A percentile compares a stretch with the other conserved stretches of the same genome.
phyloP scores from a whole-genome alignment of 2,888 invertebrate species.

The Blera fallax region DNA sequence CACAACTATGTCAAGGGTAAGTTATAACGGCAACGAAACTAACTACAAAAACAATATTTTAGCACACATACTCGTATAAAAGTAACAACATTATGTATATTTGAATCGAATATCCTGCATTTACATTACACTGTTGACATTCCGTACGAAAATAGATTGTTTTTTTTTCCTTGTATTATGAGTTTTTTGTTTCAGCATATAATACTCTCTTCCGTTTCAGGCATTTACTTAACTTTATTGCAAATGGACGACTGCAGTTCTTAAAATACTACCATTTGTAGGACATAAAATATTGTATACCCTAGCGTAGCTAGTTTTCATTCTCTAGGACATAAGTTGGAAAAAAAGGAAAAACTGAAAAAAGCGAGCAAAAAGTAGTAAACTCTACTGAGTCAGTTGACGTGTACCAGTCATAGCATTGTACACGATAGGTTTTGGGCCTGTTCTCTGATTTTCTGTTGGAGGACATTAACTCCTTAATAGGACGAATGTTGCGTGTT shows the following conservation, averaged over 20 bases:
- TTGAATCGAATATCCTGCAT: neutral
- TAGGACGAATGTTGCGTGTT: constrained; percentile 74
- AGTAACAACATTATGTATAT: neutral
- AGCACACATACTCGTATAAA: neutral
- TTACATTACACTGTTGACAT: constrained; percentile 32
- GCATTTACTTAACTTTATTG: neutral
- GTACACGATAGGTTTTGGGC: constrained; percentile 43
- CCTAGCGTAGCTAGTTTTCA: constrained; percentile 4
- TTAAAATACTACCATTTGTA: constrained; percentile 25
- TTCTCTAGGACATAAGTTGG: constrained; percentile 39
- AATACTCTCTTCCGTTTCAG: neutral
- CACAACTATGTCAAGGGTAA: constrained; percentile 90
- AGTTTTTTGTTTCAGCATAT: neutral
- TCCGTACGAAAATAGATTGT: constrained; percentile 31
- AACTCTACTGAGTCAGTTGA: constrained; percentile 46
- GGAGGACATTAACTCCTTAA: constrained; percentile 62
- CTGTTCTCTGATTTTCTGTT: constrained; percentile 14
- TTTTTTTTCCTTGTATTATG: constrained; percentile 18
- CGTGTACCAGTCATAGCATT: constrained; percentile 65
- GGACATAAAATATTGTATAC: neutral
- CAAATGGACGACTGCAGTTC: constrained; percentile 41
- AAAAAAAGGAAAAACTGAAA: neutral
- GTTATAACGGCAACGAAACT: constrained; percentile 43
- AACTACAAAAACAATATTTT: neutral
- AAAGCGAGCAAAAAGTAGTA: neutral